Evolutionary conservation across 2,113 vertebrate species (phyloP).

Genomic region (Meleagris gallopavo): DNA sequence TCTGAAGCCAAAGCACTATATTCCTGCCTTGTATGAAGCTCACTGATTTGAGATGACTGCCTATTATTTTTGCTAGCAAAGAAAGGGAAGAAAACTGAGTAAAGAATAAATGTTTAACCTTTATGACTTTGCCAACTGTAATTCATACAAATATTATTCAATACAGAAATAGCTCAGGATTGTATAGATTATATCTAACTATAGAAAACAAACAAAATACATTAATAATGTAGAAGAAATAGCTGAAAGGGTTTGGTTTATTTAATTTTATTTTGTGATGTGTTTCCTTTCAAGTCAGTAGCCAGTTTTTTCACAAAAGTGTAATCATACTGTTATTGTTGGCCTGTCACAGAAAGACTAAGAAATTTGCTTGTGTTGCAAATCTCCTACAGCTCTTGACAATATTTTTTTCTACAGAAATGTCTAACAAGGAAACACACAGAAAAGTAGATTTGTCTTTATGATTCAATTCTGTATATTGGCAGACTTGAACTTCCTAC

Average conservation of each 20-base stretch:
- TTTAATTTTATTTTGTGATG: background rate
- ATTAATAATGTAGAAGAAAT: background rate
- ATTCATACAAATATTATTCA: background rate
- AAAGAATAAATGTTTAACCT: conserved; percentile 26
- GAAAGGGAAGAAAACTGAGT: background rate
- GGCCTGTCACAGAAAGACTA: background rate
- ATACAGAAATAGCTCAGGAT: background rate
- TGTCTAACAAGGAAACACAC: background rate
- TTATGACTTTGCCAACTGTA: background rate
- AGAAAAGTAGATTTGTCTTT: background rate
- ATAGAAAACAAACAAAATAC: conserved; percentile 35
- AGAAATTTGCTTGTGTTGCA: background rate
- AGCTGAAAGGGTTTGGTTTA: background rate
- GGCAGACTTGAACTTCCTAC: background rate
- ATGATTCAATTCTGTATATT: background rate
- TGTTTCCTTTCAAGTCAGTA: background rate
- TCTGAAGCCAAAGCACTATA: background rate
- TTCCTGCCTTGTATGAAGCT: background rate
- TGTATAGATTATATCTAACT: conserved; percentile 8
- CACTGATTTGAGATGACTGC: background rate
- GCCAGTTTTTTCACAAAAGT: background rate
- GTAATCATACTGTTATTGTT: background rate
- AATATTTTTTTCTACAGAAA: background rate
- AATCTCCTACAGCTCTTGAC: background rate
- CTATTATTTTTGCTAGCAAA: background rate